Evolutionary conservation across 92 coral and sea anemone species (phyloP).

Genomic region (Umimayanthus kanabou): DNA sequence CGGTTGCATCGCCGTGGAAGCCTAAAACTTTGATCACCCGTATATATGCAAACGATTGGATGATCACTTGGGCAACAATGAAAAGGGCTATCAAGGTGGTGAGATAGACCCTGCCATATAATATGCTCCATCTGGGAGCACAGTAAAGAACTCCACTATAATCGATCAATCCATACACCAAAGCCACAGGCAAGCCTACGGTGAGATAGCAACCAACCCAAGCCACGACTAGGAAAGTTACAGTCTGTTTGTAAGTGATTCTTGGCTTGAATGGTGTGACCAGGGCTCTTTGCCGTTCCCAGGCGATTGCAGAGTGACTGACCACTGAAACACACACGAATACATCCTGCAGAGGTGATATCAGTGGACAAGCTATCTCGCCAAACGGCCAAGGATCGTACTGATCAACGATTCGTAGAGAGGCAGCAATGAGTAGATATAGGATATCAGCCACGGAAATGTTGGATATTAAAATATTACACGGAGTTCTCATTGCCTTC

Average conservation of each 20-base stretch:
- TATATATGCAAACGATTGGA: constrained; percentile 68
- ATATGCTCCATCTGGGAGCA: constrained; percentile 14
- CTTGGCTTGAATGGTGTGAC: constrained; percentile 44
- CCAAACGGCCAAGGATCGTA: constrained; percentile 66
- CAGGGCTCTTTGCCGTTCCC: constrained; percentile 55
- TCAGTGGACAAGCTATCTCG: constrained; percentile 50
- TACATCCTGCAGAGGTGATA: constrained; percentile 50
- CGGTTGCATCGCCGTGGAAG: not conserved
- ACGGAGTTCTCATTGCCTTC: constrained; percentile 67
- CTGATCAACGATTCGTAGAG: constrained; percentile 51
- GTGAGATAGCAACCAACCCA: constrained; percentile 49
- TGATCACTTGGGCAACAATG: constrained; percentile 50
- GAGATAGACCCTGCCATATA: constrained; percentile 49
- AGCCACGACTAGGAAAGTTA: constrained; percentile 7
- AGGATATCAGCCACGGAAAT: constrained; percentile 58
- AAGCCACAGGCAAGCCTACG: constrained; percentile 41
- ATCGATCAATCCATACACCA: not conserved
- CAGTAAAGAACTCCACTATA: not conserved
- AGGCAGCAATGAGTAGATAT: constrained; percentile 55
- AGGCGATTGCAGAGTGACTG: constrained; percentile 52
- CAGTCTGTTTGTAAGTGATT: constrained; percentile 18
- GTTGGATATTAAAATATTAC: constrained; percentile 59
- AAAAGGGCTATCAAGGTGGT: constrained; percentile 51
- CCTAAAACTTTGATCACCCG: constrained; percentile 52
- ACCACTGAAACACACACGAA: constrained; percentile 51